phyloP scores from a whole-genome alignment of 2,888 invertebrate species.

The Steinernema scapterisci region DNA sequence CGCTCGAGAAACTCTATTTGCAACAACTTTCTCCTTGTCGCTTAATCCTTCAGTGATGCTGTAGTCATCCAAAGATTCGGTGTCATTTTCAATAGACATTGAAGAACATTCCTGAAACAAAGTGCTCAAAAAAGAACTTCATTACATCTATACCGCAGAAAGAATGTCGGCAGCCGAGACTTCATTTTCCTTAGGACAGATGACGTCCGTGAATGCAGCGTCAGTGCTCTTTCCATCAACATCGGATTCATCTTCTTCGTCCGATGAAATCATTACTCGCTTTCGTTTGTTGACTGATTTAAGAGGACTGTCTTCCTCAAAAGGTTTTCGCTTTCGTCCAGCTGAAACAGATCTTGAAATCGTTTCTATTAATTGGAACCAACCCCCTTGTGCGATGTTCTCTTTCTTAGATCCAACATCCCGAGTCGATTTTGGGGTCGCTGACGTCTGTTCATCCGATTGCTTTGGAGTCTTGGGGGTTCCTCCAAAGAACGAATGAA shows the following conservation, averaged over 20 bases:
- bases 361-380: too few species aligned
- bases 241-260: slow-evolving; percentile 45
- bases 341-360: too few species aligned
- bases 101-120: background rate
- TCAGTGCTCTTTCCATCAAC: background rate
- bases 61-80: background rate
- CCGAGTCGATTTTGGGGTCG: background rate
- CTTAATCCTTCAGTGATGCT: background rate
- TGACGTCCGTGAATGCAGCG: too few species aligned
- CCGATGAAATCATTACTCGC: slow-evolving; percentile 47
- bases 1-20: background rate
- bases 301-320: background rate
- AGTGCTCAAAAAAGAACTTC: background rate
- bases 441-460: background rate
- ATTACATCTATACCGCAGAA: background rate
- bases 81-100: background rate
- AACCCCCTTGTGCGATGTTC: too few species aligned
- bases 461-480: background rate
- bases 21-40: background rate
- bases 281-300: slow-evolving; percentile 39
- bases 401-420: too few species aligned
- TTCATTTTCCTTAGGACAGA: background rate
- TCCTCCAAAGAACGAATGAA: background rate
- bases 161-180: background rate
- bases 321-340: background rate